Evolutionary conservation across 1,140 invertebrate genomes (phyloP).

Genomic region (honey bee (Apis mellifera)): DNA sequence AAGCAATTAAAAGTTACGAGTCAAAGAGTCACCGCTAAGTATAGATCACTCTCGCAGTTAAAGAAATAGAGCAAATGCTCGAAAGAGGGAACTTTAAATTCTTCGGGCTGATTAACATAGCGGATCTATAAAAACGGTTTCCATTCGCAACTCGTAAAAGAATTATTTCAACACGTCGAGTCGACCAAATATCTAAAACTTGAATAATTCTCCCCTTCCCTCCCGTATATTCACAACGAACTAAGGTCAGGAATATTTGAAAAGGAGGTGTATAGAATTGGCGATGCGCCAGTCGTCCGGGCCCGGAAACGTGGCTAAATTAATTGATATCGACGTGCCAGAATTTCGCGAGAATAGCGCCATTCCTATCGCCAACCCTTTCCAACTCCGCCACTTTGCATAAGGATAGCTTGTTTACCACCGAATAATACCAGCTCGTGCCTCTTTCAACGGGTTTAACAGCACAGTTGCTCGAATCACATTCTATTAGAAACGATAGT

Average conservation of each 20-base stretch:
- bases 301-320: conserved; percentile 63
- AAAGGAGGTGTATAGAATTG: conserved; percentile 62
- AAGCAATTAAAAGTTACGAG: no score
- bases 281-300: conserved; percentile 51
- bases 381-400: background rate
- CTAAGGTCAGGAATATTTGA: conserved; percentile 48
- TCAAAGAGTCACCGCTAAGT: no score
- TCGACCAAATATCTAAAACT: background rate
- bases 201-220: background rate
- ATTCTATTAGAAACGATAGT: background rate
- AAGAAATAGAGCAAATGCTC: background rate
- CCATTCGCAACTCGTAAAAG: background rate
- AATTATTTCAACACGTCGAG: background rate
- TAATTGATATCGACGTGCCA: conserved; percentile 69
- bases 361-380: conserved; percentile 8
- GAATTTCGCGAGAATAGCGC: conserved; percentile 51
- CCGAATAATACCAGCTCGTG: background rate
- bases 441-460: background rate
- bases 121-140: background rate
- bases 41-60: no score
- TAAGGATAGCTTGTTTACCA: background rate
- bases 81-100: background rate
- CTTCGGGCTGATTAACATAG: background rate
- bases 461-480: background rate
- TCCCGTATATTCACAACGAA: background rate